These are phyloP conservation scores for Excalfactoria chinensis DNA, from an alignment of 2,113 vertebrate genomes.

Conservation along the genomic window DNA sequence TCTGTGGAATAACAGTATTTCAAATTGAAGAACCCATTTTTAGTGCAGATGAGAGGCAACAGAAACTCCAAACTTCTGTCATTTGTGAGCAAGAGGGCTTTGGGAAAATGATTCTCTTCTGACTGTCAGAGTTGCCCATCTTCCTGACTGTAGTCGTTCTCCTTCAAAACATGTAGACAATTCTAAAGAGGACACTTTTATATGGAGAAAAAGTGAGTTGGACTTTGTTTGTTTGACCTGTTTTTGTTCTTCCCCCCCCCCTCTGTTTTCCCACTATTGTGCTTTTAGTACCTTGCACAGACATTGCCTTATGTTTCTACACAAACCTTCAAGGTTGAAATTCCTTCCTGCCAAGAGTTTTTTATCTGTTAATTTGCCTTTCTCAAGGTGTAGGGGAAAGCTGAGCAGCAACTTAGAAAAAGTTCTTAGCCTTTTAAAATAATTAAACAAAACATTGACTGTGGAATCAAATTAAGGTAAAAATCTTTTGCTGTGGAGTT, in stretches of 20 bases:
- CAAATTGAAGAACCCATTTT: neutral
- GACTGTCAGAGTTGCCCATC: neutral
- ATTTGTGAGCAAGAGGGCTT: neutral
- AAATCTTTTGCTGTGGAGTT: neutral
- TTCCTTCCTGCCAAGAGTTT: neutral
- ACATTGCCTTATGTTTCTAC: neutral
- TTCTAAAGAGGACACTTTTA: neutral
- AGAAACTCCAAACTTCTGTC: neutral
- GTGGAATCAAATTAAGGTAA: neutral
- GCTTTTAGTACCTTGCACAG: neutral
- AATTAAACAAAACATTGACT: neutral
- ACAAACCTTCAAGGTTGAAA: neutral
- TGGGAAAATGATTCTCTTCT: neutral
- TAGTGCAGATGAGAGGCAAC: neutral
- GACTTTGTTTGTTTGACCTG: neutral
- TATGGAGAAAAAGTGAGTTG: neutral
- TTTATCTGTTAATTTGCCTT: neutral
- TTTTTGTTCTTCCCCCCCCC: neutral
- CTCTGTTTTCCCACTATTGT: neutral
- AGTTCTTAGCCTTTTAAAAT: neutral
- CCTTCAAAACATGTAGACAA: neutral
- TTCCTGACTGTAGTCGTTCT: neutral
- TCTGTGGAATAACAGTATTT: neutral
- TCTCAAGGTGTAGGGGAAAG: neutral
- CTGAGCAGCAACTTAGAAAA: neutral